Conservation (phyloP, 2,797 vertebrate species). For the Brachyrhaphis roseni region DNA sequence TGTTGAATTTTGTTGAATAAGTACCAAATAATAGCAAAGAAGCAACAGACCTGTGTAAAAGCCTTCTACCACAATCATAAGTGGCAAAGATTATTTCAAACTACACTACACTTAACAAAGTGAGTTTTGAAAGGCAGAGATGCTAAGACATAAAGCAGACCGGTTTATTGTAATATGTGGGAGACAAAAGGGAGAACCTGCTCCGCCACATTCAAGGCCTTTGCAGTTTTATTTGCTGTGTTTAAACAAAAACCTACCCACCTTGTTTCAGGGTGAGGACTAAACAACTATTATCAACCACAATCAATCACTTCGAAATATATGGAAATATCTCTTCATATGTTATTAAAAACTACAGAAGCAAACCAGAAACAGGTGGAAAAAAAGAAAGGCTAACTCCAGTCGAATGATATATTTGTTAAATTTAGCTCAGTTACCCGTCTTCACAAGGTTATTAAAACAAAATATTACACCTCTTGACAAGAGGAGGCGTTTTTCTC, state of each 20-base stretch:
- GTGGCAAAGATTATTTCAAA: constrained; percentile 23
- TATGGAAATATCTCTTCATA: not conserved
- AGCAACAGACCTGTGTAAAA: constrained; percentile 9
- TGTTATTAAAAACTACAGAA: not conserved
- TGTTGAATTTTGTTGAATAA: not conserved
- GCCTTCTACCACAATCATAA: constrained; percentile 20
- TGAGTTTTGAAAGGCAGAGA: constrained; percentile 10
- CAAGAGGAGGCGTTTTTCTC: not conserved
- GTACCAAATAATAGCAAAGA: not conserved
- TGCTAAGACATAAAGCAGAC: constrained; percentile 25
- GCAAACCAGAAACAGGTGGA: not conserved
- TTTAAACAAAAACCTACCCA: constrained; percentile 46
- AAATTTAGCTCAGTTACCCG: constrained; percentile 1
- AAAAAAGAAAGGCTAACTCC: not conserved
- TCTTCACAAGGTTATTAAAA: constrained; percentile 22
- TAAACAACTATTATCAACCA: constrained; percentile 17
- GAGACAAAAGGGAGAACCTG: constrained; percentile 73
- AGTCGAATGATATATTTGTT: not conserved
- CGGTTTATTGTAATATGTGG: constrained; percentile 25
- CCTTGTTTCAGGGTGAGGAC: constrained; percentile 31
- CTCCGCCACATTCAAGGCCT: constrained; percentile 74
- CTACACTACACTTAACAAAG: constrained; percentile 5
- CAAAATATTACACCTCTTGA: constrained; percentile 33
- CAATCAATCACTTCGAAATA: not conserved
- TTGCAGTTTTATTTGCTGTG: constrained; percentile 54